Percentiles rank a stretch among this genome's conserved stretches.
Conservation (phyloP, 2,888 invertebrate genomes). For the Rhamnusium bicolor region DNA sequence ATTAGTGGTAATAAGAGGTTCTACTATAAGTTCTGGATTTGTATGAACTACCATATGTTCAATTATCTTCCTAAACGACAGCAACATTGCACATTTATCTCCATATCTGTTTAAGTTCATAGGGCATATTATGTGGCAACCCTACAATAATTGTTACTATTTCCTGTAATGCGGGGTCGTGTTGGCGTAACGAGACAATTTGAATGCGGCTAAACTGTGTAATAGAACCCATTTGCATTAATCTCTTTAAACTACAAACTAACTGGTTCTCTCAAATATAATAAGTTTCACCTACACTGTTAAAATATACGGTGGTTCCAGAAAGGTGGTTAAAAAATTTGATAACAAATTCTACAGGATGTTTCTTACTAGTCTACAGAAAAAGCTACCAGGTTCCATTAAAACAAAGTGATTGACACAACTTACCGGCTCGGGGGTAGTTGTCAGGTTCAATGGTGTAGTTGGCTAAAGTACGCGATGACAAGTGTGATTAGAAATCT, state of each 20-base stretch:
- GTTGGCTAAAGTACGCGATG: no score
- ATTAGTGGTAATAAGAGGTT: neutral
- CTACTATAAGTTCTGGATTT: neutral
- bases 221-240: neutral
- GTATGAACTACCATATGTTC: neutral
- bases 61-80: neutral
- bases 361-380: no score
- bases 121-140: conserved; percentile 7
- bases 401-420: no score
- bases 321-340: no score
- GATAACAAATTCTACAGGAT: no score
- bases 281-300: no score
- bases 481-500: no score
- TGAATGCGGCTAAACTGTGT: neutral
- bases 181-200: neutral
- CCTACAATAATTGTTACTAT: neutral
- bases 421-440: no score
- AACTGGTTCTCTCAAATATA: neutral
- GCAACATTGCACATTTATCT: conserved; percentile 9
- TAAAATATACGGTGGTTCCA: no score
- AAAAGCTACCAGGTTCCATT: no score
- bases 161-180: neutral
- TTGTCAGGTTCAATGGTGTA: no score
- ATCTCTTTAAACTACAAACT: neutral
- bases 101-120: conserved; percentile 17